Evolutionary conservation across 2,888 invertebrate species (phyloP).

Genomic region (Drosophila austrosaltans): DNA sequence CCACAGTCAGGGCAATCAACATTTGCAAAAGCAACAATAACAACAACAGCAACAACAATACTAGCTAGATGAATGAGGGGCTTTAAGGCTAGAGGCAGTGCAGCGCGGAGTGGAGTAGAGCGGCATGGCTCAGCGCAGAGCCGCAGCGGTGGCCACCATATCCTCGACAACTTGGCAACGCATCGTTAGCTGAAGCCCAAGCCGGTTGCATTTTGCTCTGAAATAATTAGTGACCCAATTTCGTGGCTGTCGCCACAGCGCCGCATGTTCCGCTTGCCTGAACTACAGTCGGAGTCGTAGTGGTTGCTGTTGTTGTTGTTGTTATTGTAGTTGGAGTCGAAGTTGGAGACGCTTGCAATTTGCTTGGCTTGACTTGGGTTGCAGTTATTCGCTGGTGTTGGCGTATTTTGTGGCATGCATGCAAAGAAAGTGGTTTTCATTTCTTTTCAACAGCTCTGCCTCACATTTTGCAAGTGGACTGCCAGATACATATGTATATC

Average conservation of each 20-base stretch:
- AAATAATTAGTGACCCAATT: slow-evolving; percentile 80
- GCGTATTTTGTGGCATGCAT: slow-evolving; percentile 75
- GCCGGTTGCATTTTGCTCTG: slow-evolving; percentile 78
- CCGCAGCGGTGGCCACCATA: slow-evolving; percentile 27
- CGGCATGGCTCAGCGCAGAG: background rate
- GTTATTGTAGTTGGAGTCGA: slow-evolving; percentile 15
- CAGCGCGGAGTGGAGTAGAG: too few relatives aligned
- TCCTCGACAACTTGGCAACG: slow-evolving; percentile 60
- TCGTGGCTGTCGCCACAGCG: slow-evolving; percentile 56
- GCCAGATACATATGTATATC: slow-evolving; percentile 8
- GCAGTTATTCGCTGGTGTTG: slow-evolving; percentile 57
- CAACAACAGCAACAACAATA: slow-evolving; percentile 27
- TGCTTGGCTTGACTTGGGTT: slow-evolving; percentile 62
- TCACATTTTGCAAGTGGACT: slow-evolving; percentile 28
- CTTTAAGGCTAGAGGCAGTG: background rate
- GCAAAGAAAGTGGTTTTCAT: slow-evolving; percentile 82
- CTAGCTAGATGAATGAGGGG: slow-evolving; percentile 19
- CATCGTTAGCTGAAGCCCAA: slow-evolving; percentile 66
- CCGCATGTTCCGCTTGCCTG: slow-evolving; percentile 72
- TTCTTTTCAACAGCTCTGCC: slow-evolving; percentile 72
- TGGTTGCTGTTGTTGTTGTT: slow-evolving; percentile 18
- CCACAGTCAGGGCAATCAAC: slow-evolving; percentile 13
- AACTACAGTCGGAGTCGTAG: slow-evolving; percentile 21
- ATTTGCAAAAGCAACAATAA: slow-evolving; percentile 32
- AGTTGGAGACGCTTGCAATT: slow-evolving; percentile 66